Evolutionary conservation across 2,113 vertebrate genomes (phyloP), one percentile per base, ranked within the genome.

Genomic region (Oophaga pumilio): DNA sequence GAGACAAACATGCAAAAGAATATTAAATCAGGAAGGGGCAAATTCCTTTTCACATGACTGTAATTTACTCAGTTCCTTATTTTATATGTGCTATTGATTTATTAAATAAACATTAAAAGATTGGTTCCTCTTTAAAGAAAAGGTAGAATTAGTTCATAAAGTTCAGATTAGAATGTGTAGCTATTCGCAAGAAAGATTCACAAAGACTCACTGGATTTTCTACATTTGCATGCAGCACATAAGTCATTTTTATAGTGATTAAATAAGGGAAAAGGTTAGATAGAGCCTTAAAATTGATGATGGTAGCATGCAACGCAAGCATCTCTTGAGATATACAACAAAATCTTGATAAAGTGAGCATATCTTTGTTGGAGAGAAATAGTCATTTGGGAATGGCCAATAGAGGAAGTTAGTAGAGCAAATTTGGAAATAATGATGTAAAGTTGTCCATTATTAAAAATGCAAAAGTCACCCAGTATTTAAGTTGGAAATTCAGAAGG

Each of bases 331-430:
- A 76, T 52, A 73, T 20, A 52, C 24, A n/a, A 3, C 20, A 76
- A 53, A 53, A 76, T 49, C 49, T 52, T n/a, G 12, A 62, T 28
- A 62, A 81, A 81, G 8, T 43, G 57, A 62, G 28, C 8, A 43
- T 81, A 20, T 43, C 49, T 62, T 62, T 81, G 56, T 80, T 24
- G 11, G 49, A 76, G 17, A 43, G 56, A 28, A 62, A 62, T 18
- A 82, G 20, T 50, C 26, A 43, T 82, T 64, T 33, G 80, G 79
- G 60, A 64, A 64, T 49, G 43, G 14, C 80, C 33, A 22, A 82
- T 6, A n/a, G 22, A 59, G 24, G 22, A 64, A 22, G 33, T 82
- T 64, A 82, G 43, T 11, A 49, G 26, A 43, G 33, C 18, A 82
- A 24, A 64, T 49, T 50, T 50, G 20, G 18, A 82, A 64, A 33